These are phyloP conservation scores for Volucella inflata DNA, from an alignment of 2,888 invertebrate species.

Conservation along the genomic window DNA sequence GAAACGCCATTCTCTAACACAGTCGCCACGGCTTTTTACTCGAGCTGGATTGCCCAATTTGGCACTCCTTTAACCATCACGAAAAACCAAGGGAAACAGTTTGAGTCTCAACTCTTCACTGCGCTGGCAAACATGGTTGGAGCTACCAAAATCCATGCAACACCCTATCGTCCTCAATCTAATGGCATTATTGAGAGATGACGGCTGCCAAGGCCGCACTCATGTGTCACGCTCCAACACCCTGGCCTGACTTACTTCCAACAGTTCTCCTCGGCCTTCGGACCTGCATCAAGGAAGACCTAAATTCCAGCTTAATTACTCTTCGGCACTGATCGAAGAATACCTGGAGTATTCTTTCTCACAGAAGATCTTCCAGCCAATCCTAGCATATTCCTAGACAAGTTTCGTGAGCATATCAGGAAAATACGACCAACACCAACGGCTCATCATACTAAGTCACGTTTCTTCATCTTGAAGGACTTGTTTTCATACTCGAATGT, in stretches of 20 bases:
- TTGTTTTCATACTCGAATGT: neutral
- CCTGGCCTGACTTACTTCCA: neutral
- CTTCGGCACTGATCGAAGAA: no score
- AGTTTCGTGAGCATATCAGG: slow-evolving; percentile 3
- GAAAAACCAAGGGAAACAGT: neutral
- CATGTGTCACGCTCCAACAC: slow-evolving; percentile 14
- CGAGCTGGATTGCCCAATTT: no score
- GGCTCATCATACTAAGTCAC: slow-evolving; percentile 2
- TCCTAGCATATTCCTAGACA: neutral
- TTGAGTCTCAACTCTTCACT: neutral
- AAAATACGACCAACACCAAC: neutral
- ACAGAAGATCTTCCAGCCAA: no score
- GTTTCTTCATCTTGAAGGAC: neutral
- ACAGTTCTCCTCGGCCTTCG: no score
- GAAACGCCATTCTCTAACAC: no score
- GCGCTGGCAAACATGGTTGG: slow-evolving; percentile 1
- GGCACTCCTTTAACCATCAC: no score
- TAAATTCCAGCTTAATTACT: no score
- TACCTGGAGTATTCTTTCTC: no score
- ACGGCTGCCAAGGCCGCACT: slow-evolving; percentile 8
- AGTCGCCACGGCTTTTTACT: no score
- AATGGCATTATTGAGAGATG: slow-evolving; percentile 11
- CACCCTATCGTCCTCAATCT: slow-evolving; percentile 15
- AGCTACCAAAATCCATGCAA: slow-evolving; percentile 3
- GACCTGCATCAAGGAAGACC: no score